These are phyloP conservation scores for Calidris pugnax DNA, from an alignment of 2,113 vertebrate genomes.

Conservation along the genomic window DNA sequence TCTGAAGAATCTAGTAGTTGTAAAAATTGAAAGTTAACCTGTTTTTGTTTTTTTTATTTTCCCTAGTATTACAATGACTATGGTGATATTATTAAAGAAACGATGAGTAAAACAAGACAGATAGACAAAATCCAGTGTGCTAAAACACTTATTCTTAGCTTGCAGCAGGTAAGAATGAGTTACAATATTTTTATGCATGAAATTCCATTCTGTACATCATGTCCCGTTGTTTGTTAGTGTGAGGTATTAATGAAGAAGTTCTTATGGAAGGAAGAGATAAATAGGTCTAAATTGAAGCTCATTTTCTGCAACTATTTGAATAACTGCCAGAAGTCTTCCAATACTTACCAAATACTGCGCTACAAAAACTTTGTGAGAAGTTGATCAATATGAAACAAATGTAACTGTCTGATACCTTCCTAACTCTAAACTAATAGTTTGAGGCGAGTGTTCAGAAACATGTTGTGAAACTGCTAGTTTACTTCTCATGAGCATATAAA, in stretches of 20 bases:
- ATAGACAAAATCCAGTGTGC: conserved; percentile 99
- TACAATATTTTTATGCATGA: not conserved
- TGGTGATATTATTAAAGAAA: conserved; percentile 99
- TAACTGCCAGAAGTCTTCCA: not conserved
- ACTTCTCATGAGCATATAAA: not conserved
- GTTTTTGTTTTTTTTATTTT: not conserved
- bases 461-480: not conserved
- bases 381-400: rapidly evolving
- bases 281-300: not conserved
- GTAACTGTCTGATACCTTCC: not conserved
- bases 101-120: conserved; percentile 98
- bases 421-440: not conserved
- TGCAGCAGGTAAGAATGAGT: conserved; percentile 90
- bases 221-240: not conserved
- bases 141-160: conserved; percentile 97
- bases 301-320: not conserved
- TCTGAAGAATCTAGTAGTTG: not conserved
- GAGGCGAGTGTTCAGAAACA: not conserved
- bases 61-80: conserved; percentile 98
- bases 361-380: not conserved
- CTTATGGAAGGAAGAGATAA: not conserved
- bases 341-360: not conserved
- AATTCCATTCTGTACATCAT: not conserved
- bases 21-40: not conserved
- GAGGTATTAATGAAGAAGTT: not conserved